Percentiles rank a stretch among this genome's conserved stretches.
Evolutionary conservation across 92 coral and sea anemone species (phyloP).

Genomic region (Actinostola sp.): DNA sequence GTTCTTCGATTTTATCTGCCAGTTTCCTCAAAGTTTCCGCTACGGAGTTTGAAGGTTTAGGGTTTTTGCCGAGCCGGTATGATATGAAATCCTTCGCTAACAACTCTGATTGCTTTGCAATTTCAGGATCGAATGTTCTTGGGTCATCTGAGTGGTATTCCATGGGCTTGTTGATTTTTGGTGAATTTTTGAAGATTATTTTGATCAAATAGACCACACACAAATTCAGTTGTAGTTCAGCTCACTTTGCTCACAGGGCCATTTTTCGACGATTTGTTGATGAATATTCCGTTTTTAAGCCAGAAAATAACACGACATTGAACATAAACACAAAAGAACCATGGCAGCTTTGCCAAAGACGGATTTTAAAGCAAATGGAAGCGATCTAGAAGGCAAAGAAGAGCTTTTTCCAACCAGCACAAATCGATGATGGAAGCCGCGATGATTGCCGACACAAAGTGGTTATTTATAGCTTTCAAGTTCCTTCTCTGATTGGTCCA

Average conservation of each 20-base stretch:
- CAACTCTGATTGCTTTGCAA: conserved; percentile 64
- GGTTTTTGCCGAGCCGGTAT: conserved; percentile 86
- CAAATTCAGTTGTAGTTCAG: conserved; percentile 30
- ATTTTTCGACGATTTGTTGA: conserved; percentile 38
- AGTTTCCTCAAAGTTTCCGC: conserved; percentile 94
- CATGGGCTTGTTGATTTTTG: conserved; percentile 60
- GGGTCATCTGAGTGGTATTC: conserved; percentile 70
- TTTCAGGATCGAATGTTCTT: conserved; percentile 41
- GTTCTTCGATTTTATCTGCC: conserved; percentile 94
- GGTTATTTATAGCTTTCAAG: conserved; percentile 33
- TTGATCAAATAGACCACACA: conserved; percentile 61
- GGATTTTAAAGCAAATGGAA: conserved; percentile 22
- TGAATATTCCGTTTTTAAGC: conserved; percentile 13
- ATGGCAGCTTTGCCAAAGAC: conserved; percentile 23
- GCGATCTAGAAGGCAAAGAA: conserved; percentile 27
- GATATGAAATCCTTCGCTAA: conserved; percentile 91
- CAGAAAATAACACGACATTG: not conserved
- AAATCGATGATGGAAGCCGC: conserved; percentile 12
- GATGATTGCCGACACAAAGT: conserved; percentile 4
- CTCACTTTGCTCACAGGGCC: conserved; percentile 31
- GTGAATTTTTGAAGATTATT: conserved; percentile 34
- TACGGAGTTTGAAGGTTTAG: conserved; percentile 66
- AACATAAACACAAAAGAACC: conserved; percentile 17
- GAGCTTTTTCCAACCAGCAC: conserved; percentile 16
- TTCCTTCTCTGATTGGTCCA: conserved; percentile 38